phyloP scores from a whole-genome alignment of 2,888 invertebrate species.

The Synergus gifuensis region DNA sequence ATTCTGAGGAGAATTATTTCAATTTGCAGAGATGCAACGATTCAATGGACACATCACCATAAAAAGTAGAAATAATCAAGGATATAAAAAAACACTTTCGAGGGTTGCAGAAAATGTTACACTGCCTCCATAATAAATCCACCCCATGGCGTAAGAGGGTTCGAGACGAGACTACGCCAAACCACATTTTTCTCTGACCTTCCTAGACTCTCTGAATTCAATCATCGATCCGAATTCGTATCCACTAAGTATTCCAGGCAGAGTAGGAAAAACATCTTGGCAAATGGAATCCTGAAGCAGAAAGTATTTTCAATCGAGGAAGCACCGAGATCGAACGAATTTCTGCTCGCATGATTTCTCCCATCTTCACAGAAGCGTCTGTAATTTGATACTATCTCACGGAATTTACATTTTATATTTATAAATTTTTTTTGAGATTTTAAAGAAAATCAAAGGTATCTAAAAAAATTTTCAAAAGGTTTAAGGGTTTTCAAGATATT shows the following conservation, averaged over 20 bases:
- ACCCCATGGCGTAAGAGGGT: neutral
- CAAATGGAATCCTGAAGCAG: neutral
- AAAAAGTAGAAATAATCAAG: neutral
- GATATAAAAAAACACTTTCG: neutral
- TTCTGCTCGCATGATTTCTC: neutral
- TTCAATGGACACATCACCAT: neutral
- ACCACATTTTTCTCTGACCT: neutral
- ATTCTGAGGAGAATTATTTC: neutral
- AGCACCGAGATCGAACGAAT: neutral
- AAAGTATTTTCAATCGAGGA: neutral
- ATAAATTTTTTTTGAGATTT: too few species aligned
- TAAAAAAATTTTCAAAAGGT: too few species aligned
- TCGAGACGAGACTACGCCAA: conserved; percentile 6
- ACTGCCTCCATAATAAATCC: neutral
- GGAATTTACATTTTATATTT: too few species aligned
- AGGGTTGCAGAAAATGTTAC: neutral
- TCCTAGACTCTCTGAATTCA: conserved; percentile 15
- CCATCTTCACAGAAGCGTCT: neutral
- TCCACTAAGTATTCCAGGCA: neutral
- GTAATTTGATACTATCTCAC: neutral
- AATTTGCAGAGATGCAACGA: neutral
- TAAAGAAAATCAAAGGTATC: too few species aligned
- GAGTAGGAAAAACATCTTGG: neutral
- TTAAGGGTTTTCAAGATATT: too few species aligned
- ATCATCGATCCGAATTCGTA: conserved; percentile 15